Evolutionary conservation across 1,140 invertebrate species (phyloP).

Genomic region (Onthophagus taurus): DNA sequence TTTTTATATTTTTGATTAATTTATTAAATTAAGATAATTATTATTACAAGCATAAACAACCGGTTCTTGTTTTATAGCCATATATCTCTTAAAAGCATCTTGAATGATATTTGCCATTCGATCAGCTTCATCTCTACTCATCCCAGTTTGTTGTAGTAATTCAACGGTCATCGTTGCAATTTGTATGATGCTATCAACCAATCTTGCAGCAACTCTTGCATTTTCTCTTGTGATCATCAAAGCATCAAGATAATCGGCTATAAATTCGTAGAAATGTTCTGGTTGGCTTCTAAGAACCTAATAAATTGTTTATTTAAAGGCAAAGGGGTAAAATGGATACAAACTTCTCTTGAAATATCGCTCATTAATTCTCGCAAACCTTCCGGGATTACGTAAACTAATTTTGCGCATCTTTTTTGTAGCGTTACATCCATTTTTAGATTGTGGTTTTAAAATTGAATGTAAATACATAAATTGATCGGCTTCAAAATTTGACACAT

Average conservation of each 20-base stretch:
- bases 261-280: slow-evolving; percentile 49
- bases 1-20: neutral
- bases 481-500: no score
- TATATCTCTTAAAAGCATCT: slow-evolving; percentile 18
- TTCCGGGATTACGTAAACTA: slow-evolving; percentile 43
- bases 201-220: slow-evolving; percentile 41
- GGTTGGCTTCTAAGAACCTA: slow-evolving; percentile 53
- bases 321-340: neutral
- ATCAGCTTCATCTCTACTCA: slow-evolving; percentile 38
- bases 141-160: slow-evolving; percentile 36
- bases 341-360: slow-evolving; percentile 57
- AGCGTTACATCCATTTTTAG: slow-evolving; percentile 33
- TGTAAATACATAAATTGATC: no score
- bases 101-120: slow-evolving; percentile 30
- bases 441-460: neutral
- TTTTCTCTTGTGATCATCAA: slow-evolving; percentile 58
- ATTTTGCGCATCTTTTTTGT: slow-evolving; percentile 33
- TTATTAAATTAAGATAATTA: no score
- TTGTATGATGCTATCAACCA: slow-evolving; percentile 39
- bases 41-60: neutral
- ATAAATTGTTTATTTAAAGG: neutral
- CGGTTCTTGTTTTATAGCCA: slow-evolving; percentile 3
- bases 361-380: slow-evolving; percentile 56
- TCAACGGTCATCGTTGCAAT: slow-evolving; percentile 37
- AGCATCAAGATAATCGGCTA: slow-evolving; percentile 58